Percentiles rank a stretch among this genome's conserved stretches.
Evolutionary conservation across 2,888 invertebrate genomes (phyloP).

Genomic region (Boloria selene): DNA sequence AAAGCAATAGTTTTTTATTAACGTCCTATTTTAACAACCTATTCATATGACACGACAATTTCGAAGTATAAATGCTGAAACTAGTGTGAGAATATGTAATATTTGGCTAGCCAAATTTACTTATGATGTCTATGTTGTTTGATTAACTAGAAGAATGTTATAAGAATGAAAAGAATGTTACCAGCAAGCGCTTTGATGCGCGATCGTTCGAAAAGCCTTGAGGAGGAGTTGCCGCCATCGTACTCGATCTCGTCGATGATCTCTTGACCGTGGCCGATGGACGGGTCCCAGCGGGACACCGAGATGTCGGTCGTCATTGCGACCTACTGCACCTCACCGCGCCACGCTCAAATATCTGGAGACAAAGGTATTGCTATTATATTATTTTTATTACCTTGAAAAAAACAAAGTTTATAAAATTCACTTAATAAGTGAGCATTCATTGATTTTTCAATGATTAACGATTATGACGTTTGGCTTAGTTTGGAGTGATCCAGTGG

Average conservation of each 20-base stretch:
- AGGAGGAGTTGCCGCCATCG: slow-evolving; percentile 99
- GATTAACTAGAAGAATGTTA: not conserved
- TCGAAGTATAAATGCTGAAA: not conserved
- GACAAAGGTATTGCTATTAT: not conserved
- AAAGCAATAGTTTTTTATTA: too few relatives aligned
- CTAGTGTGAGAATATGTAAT: too few relatives aligned
- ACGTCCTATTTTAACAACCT: not conserved
- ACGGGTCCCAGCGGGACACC: slow-evolving; percentile 98
- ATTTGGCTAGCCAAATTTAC: too few relatives aligned
- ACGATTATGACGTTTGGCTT: too few relatives aligned
- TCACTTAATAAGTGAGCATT: too few relatives aligned
- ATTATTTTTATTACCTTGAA: too few relatives aligned
- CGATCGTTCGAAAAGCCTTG: slow-evolving; percentile 99
- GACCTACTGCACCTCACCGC: slow-evolving; percentile 72
- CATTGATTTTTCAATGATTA: too few relatives aligned
- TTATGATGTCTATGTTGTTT: too few relatives aligned
- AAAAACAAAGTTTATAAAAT: too few relatives aligned
- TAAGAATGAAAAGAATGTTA: too few relatives aligned
- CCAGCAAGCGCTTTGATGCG: slow-evolving; percentile 99
- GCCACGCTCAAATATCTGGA: slow-evolving; percentile 68
- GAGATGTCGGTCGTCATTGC: slow-evolving; percentile 98
- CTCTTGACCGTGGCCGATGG: slow-evolving; percentile 92
- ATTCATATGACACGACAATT: not conserved
- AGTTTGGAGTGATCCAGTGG: too few relatives aligned
- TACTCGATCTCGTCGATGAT: slow-evolving; percentile 99